phyloP scores from a whole-genome alignment of 2,888 invertebrate species.

The Drosophila hamatofila region DNA sequence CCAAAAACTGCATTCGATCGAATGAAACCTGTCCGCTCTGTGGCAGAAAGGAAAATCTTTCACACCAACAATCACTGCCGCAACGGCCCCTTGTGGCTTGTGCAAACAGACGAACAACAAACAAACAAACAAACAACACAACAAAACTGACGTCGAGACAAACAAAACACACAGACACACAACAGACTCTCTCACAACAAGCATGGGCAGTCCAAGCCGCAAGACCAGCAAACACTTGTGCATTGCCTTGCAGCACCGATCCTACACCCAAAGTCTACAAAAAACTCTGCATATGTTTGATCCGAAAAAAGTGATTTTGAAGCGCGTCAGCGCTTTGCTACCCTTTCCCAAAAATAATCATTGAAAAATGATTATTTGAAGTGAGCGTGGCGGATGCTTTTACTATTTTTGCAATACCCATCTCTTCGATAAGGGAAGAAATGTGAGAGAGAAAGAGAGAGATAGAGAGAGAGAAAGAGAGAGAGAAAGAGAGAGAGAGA shows the following conservation, averaged over 20 bases:
- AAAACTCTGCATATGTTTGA: not conserved
- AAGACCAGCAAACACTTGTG: slow-evolving; percentile 56
- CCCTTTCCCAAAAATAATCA: slow-evolving; percentile 1
- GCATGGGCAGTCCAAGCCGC: slow-evolving; percentile 18
- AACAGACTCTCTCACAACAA: slow-evolving; percentile 23
- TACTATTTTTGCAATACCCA: slow-evolving; percentile 2
- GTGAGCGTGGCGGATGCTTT: not conserved
- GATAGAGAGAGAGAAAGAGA: not conserved
- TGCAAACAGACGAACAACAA: slow-evolving; percentile 54
- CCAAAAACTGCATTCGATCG: slow-evolving; percentile 57
- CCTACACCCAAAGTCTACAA: not conserved
- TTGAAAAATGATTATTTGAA: not conserved
- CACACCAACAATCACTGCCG: slow-evolving; percentile 70
- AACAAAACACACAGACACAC: slow-evolving; percentile 29
- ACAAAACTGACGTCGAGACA: slow-evolving; percentile 34
- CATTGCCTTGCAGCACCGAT: slow-evolving; percentile 19
- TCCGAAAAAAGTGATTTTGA: not conserved
- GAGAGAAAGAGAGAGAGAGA: not conserved
- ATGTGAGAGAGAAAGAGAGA: not conserved
- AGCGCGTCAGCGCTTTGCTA: not conserved
- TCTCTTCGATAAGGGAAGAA: not conserved
- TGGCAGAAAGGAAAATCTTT: slow-evolving; percentile 75
- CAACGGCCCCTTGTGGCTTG: slow-evolving; percentile 55
- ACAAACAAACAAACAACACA: slow-evolving; percentile 5
- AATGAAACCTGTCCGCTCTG: slow-evolving; percentile 73